Evolutionary conservation across 2,113 vertebrate genomes (phyloP).

Genomic region (Copsychus sechellarum): DNA sequence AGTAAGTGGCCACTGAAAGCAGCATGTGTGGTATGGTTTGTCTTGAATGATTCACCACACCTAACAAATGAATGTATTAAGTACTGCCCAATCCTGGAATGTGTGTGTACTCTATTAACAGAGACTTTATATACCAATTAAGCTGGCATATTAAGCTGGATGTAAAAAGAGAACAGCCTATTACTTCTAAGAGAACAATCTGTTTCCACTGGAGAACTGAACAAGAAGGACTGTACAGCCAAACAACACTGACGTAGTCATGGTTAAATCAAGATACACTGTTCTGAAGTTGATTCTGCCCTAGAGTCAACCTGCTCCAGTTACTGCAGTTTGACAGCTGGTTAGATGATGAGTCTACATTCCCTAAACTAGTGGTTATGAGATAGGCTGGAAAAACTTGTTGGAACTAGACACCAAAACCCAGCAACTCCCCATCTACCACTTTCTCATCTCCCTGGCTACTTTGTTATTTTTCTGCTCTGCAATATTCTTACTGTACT

Average conservation of each 20-base stretch:
- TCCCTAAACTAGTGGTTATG: background rate
- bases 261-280: background rate
- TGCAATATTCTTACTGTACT: background rate
- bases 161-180: background rate
- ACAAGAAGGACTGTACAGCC: background rate
- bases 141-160: background rate
- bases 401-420: background rate
- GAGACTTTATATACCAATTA: background rate
- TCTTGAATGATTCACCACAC: background rate
- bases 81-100: background rate
- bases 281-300: background rate
- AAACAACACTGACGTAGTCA: background rate
- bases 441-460: background rate
- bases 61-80: background rate
- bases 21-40: background rate
- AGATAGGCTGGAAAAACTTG: background rate
- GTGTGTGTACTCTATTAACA: background rate
- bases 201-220: background rate
- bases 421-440: background rate
- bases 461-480: background rate
- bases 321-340: background rate
- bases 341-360: background rate
- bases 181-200: background rate
- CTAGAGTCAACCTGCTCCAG: background rate
- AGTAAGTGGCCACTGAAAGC: background rate